Evolutionary conservation across 2,888 invertebrate genomes (phyloP).

Genomic region (Acheta domesticus): DNA sequence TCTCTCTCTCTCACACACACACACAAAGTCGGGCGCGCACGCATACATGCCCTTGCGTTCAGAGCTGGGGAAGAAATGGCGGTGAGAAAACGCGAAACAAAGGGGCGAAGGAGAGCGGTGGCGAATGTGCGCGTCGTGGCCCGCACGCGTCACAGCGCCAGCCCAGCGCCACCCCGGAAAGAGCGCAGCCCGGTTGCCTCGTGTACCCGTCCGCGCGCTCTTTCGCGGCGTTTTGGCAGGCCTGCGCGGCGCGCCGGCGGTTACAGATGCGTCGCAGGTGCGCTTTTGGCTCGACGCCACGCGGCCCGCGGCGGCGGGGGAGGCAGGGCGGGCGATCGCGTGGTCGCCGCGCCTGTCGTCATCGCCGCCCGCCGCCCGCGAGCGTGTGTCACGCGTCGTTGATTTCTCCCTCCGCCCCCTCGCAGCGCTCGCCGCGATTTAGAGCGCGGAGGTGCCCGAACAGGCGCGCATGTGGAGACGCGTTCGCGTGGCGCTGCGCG

Average conservation of each 20-base stretch:
- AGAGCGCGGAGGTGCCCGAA: not conserved
- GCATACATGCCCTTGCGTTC: no score
- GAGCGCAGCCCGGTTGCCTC: not conserved
- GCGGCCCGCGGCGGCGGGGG: not conserved
- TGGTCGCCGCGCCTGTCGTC: not conserved
- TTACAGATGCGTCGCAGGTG: conserved; percentile 9
- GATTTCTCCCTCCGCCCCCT: not conserved
- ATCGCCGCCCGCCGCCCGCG: not conserved
- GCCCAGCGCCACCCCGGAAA: no score
- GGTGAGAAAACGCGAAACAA: no score
- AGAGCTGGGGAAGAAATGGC: no score
- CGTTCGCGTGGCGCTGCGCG: no score
- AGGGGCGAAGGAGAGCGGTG: no score
- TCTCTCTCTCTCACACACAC: no score
- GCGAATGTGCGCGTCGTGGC: no score
- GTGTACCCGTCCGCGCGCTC: not conserved
- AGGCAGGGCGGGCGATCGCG: not conserved
- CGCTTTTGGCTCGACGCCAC: not conserved
- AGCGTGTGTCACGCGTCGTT: not conserved
- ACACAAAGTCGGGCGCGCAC: no score
- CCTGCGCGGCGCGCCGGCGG: not conserved
- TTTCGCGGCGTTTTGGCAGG: not conserved
- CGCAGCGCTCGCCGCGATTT: not conserved
- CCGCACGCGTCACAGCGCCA: no score
- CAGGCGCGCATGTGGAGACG: no score